Conservation (phyloP, 2,113 vertebrate genomes). For the Dunckerocampus dactyliophorus region DNA sequence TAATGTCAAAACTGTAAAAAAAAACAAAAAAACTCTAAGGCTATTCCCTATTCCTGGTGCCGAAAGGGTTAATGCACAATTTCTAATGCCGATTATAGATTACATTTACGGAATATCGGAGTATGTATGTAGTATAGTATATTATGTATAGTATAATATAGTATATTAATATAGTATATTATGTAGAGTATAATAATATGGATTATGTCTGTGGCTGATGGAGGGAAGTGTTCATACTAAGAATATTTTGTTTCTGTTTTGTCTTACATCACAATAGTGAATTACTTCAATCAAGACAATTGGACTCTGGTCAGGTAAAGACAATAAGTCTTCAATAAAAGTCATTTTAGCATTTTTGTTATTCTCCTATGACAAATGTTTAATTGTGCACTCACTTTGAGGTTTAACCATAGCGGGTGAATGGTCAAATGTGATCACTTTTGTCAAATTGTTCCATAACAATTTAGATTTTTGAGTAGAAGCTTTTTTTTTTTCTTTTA, state of each 20-base stretch:
- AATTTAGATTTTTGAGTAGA: background rate
- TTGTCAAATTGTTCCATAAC: background rate
- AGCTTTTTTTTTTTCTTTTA: background rate
- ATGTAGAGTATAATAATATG: too few species aligned
- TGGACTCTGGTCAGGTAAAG: conserved; percentile 63
- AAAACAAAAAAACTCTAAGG: too few species aligned
- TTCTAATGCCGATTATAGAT: too few species aligned
- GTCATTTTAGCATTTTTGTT: background rate
- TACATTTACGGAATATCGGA: too few species aligned
- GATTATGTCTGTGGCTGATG: background rate
- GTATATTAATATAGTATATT: too few species aligned
- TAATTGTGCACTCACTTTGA: background rate
- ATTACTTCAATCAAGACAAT: conserved; percentile 69
- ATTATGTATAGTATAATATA: too few species aligned
- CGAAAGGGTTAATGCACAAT: too few species aligned
- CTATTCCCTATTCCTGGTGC: too few species aligned
- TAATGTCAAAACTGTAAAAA: too few species aligned
- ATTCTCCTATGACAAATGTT: background rate
- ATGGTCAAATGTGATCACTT: too few species aligned
- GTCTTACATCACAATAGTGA: conserved; percentile 66
- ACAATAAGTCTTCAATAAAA: background rate
- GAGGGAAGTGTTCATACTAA: background rate
- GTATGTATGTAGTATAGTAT: too few species aligned
- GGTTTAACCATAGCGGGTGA: background rate
- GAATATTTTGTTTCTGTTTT: background rate